Conservation (phyloP, 1,140 invertebrate genomes). For the Chrysoperla carnea region DNA sequence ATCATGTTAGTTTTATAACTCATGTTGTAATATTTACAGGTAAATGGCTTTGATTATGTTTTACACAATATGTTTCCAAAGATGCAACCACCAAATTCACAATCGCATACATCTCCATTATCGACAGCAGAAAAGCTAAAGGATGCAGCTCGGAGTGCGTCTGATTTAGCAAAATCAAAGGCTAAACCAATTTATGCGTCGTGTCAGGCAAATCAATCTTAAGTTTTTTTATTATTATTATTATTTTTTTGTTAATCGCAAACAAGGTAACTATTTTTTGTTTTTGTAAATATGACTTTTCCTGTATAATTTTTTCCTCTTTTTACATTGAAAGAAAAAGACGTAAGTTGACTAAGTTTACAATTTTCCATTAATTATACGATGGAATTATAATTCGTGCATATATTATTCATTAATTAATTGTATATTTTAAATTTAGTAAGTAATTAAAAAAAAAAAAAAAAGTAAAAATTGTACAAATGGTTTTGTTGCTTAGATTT, state of each 20-base stretch:
- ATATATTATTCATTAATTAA: too few relatives aligned
- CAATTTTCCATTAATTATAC: neutral
- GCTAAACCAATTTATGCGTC: slow-evolving; percentile 38
- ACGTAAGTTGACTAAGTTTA: neutral
- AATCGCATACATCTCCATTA: slow-evolving; percentile 20
- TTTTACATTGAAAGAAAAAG: too few relatives aligned
- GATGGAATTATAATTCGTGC: neutral
- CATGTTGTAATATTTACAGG: slow-evolving; percentile 23
- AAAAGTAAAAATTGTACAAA: too few relatives aligned
- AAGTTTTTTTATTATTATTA: slow-evolving; percentile 9
- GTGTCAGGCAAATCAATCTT: slow-evolving; percentile 29
- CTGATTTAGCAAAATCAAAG: slow-evolving; percentile 55
- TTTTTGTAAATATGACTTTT: too few relatives aligned
- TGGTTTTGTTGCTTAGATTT: too few relatives aligned
- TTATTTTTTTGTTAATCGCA: too few relatives aligned
- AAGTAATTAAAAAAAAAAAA: too few relatives aligned
- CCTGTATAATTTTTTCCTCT: too few relatives aligned
- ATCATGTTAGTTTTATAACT: too few relatives aligned
- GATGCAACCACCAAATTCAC: slow-evolving; percentile 21
- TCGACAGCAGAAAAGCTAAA: slow-evolving; percentile 28
- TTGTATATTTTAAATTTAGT: too few relatives aligned
- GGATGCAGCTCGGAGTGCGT: slow-evolving; percentile 54
- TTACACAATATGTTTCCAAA: slow-evolving; percentile 49
- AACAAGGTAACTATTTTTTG: too few relatives aligned
- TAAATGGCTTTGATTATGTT: slow-evolving; percentile 67